Percentiles rank a stretch among this genome's conserved stretches.
Evolutionary conservation across 1,140 invertebrate species (phyloP).

Genomic region (Platorchestia sp.): DNA sequence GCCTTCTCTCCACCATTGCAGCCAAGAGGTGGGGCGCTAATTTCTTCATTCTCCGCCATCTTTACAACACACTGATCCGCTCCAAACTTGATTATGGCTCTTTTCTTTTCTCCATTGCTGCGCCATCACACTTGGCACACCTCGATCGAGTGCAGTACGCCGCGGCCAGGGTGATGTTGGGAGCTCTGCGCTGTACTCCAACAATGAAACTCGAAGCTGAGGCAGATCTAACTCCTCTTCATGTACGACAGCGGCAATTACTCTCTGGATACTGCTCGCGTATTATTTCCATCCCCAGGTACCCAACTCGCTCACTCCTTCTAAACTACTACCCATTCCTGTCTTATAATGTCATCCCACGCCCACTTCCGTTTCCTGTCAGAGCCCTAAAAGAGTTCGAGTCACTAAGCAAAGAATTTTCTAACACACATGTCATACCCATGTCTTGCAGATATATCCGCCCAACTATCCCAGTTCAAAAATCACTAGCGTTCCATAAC

Average conservation of each 20-base stretch:
- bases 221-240: neutral
- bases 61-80: neutral
- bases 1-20: no score
- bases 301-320: neutral
- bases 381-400: neutral
- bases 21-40: no score
- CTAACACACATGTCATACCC: neutral
- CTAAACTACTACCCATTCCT: neutral
- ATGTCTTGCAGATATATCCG: neutral
- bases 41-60: neutral
- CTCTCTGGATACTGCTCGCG: neutral
- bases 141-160: conserved; percentile 11
- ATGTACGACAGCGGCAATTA: neutral
- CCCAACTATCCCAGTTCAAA: neutral
- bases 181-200: neutral
- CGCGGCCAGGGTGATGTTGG: neutral
- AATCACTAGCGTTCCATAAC: neutral
- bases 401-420: no score
- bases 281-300: neutral
- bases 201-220: neutral
- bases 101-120: neutral
- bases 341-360: neutral
- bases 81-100: conserved; percentile 3
- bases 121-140: neutral
- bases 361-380: neutral